A percentile compares a stretch with the other conserved stretches of the same genome.
Conservation (phyloP, 2,888 invertebrate genomes). For the Temnothorax ravouxi region DNA sequence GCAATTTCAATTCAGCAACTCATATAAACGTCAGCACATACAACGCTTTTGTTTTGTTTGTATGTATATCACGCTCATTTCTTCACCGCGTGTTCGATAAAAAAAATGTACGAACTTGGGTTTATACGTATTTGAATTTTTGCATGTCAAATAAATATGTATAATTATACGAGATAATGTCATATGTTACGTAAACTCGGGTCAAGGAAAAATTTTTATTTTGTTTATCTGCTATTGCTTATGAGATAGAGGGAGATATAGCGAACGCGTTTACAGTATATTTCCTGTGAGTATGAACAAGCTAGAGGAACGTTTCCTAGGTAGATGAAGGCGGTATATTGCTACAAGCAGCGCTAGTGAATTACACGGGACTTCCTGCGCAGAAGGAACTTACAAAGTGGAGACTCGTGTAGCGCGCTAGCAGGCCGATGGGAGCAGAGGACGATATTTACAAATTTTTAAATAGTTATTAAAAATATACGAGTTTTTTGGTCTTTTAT, state of each 20-base stretch:
- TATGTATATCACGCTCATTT: background rate
- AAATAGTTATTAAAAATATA: conserved; percentile 26
- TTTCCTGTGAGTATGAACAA: conserved; percentile 10
- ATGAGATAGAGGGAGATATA: background rate
- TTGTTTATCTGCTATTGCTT: background rate
- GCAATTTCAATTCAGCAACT: background rate
- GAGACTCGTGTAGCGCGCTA: conserved; percentile 52
- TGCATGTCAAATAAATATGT: background rate
- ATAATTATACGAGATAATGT: conserved; percentile 5
- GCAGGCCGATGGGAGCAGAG: background rate
- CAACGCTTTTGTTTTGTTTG: background rate
- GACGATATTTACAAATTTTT: background rate
- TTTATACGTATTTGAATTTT: background rate
- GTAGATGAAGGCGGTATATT: conserved; percentile 23
- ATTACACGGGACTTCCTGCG: conserved; percentile 64
- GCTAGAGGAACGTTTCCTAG: conserved; percentile 7
- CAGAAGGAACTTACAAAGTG: conserved; percentile 60
- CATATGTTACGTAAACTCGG: background rate
- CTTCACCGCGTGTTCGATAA: background rate
- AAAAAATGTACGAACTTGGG: background rate
- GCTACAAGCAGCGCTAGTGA: conserved; percentile 35
- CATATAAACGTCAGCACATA: background rate
- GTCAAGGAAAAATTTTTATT: background rate
- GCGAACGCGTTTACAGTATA: background rate
- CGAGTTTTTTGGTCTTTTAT: background rate